phyloP scores from a whole-genome alignment of 2,888 invertebrate genomes.

The Teinopalpus imperialis region DNA sequence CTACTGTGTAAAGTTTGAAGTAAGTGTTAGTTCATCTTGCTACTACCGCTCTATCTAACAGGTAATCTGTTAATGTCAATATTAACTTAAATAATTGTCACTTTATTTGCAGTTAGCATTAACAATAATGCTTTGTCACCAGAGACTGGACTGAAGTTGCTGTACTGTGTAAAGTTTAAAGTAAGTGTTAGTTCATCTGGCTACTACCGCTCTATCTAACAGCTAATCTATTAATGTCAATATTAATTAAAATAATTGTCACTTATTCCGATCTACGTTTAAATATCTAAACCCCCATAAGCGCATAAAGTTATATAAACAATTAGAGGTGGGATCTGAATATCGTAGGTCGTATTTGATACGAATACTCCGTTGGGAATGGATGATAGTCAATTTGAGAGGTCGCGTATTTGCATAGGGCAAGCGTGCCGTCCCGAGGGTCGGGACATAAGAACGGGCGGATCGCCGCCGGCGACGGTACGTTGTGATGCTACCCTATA shows the following conservation, averaged over 20 bases:
- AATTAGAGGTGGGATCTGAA: constrained; percentile 23
- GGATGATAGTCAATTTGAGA: constrained; percentile 40
- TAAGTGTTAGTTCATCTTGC: too few relatives aligned
- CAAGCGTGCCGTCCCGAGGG: constrained; percentile 56
- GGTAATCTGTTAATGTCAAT: too few relatives aligned
- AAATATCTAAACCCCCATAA: constrained; percentile 2
- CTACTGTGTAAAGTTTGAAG: too few relatives aligned
- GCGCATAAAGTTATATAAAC: constrained; percentile 14
- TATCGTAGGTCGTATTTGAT: constrained; percentile 27
- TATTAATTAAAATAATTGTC: not conserved
- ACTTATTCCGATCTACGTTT: not conserved
- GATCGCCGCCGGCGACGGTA: constrained; percentile 46
- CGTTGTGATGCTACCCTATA: constrained; percentile 54
- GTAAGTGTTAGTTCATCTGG: too few relatives aligned
- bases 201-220: too few relatives aligned
- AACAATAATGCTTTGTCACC: too few relatives aligned
- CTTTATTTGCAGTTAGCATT: too few relatives aligned
- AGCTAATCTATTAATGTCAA: too few relatives aligned
- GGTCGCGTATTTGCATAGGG: constrained; percentile 75
- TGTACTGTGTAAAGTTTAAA: too few relatives aligned
- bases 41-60: too few relatives aligned
- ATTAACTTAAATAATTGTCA: too few relatives aligned
- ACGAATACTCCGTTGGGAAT: constrained; percentile 31
- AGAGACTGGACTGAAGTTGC: too few relatives aligned
- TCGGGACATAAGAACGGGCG: constrained; percentile 40